phyloP scores from a whole-genome alignment of 2,888 invertebrate genomes.

The Scaptomyza parva region DNA sequence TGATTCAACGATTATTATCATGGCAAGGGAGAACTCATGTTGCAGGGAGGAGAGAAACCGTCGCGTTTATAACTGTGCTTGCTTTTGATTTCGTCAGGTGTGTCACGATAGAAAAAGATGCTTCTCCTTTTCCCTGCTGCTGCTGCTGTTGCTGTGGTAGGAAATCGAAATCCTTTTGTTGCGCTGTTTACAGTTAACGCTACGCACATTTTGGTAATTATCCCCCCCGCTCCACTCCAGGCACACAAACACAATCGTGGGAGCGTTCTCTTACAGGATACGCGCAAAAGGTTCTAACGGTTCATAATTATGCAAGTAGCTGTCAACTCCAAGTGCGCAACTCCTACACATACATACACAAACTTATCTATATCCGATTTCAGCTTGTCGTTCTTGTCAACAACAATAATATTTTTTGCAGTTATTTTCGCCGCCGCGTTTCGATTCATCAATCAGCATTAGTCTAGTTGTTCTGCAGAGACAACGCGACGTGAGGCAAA shows the following conservation, averaged over 20 bases:
- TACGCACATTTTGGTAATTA: constrained; percentile 52
- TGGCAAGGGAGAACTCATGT: constrained; percentile 53
- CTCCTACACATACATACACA: constrained; percentile 17
- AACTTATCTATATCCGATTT: constrained; percentile 32
- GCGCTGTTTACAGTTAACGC: constrained; percentile 71
- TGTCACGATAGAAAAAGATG: constrained; percentile 25
- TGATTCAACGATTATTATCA: constrained; percentile 52
- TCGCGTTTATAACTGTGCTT: constrained; percentile 66
- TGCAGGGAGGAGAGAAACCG: constrained; percentile 26
- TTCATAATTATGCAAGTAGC: constrained; percentile 68
- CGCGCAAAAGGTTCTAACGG: constrained; percentile 59
- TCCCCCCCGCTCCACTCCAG: constrained; percentile 13
- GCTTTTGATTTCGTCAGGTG: constrained; percentile 80
- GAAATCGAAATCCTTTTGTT: constrained; percentile 79
- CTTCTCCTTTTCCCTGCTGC: constrained; percentile 35
- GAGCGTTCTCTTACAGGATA: constrained; percentile 65
- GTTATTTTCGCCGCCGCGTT: constrained; percentile 34
- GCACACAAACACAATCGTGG: constrained; percentile 33
- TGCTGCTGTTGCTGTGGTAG: constrained; percentile 51
- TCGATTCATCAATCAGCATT: constrained; percentile 71
- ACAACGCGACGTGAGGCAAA: constrained; percentile 22
- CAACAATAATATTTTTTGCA: constrained; percentile 24
- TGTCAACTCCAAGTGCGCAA: constrained; percentile 35
- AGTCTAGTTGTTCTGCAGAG: constrained; percentile 50
- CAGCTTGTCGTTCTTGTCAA: constrained; percentile 27